These are phyloP conservation scores for Drosophila leontia DNA, from an alignment of 1,140 invertebrate species.

Conservation along the genomic window DNA sequence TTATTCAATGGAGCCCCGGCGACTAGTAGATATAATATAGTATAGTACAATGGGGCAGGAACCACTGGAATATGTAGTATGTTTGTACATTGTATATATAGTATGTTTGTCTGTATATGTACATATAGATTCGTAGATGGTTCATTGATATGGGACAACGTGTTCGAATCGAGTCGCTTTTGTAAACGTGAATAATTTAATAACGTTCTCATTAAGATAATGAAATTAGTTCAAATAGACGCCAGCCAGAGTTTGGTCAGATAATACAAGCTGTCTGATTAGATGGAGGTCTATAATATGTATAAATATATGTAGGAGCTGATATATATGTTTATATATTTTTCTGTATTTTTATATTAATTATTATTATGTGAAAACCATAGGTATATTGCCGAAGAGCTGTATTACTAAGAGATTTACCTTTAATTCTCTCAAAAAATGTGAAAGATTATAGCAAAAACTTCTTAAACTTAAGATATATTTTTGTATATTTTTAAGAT, in stretches of 20 bases:
- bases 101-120: constrained; percentile 2
- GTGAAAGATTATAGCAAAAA: too few relatives aligned
- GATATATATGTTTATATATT: neutral
- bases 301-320: neutral
- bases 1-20: constrained; percentile 73
- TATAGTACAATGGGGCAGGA: constrained; percentile 30
- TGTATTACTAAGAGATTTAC: too few relatives aligned
- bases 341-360: neutral
- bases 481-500: too few relatives aligned
- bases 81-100: constrained; percentile 3
- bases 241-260: constrained; percentile 28
- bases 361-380: neutral
- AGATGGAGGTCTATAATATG: neutral
- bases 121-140: constrained; percentile 58
- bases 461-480: too few relatives aligned
- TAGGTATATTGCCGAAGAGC: too few relatives aligned
- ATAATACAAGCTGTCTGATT: constrained; percentile 48
- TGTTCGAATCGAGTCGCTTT: constrained; percentile 53
- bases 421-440: too few relatives aligned
- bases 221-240: constrained; percentile 74
- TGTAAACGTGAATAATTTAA: constrained; percentile 81
- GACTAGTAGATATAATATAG: constrained; percentile 29
- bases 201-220: constrained; percentile 78
- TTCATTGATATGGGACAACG: constrained; percentile 74
- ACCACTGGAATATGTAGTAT: neutral